Conservation (phyloP, 2,113 vertebrate genomes). For the Gavialis gangeticus region DNA sequence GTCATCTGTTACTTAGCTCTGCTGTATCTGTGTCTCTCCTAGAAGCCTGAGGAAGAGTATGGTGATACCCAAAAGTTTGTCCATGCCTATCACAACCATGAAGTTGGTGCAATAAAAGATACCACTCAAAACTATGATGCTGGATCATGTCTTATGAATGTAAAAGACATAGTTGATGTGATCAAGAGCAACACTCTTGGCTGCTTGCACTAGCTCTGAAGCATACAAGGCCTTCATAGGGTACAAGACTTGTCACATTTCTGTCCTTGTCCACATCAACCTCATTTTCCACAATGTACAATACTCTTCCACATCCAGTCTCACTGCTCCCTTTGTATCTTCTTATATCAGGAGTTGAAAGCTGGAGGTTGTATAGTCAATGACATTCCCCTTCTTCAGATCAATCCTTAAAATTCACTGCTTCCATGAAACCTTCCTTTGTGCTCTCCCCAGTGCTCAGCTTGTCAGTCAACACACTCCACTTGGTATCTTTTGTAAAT, state of each 20-base stretch:
- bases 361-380: neutral
- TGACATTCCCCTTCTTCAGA: neutral
- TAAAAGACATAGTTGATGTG: too few relatives aligned
- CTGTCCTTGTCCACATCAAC: neutral
- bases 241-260: neutral
- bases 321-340: accelerated
- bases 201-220: neutral
- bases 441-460: accelerated
- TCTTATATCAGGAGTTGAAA: neutral
- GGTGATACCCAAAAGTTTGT: too few relatives aligned
- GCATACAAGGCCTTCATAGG: neutral
- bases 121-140: neutral
- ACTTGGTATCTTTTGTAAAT: neutral
- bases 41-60: too few relatives aligned
- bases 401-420: neutral
- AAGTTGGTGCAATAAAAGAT: too few relatives aligned
- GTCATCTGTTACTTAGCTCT: too few relatives aligned
- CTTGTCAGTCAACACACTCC: neutral
- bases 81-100: too few relatives aligned
- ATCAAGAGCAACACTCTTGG: neutral
- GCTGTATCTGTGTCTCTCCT: too few relatives aligned
- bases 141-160: accelerated
- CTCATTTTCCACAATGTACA: neutral
- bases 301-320: neutral
- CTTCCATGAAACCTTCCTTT: neutral